Base-by-base conservation (phyloP, 2,113 vertebrate species). In the Vidua chalybeata region DNA sequence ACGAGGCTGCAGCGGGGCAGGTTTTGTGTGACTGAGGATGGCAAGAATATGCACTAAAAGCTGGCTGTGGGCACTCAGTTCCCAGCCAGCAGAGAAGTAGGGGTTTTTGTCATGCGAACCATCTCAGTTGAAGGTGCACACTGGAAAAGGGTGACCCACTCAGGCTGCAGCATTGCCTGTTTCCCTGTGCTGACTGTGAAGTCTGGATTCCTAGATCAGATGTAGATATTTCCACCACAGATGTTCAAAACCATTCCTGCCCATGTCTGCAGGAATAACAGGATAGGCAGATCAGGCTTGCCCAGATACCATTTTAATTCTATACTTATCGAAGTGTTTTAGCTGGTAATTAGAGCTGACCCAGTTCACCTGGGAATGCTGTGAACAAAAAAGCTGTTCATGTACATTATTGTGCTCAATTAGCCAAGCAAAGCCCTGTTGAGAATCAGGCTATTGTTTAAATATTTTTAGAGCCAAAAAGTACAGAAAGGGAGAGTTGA, bases 61-160 rank as follows among this genome's bases (percentile, higher is more conserved):
- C 49, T 69, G 63, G 2, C 35, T 2, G 0, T n/a, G 4, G 3
- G 22, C 61, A 6, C 61, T 54, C 1, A 1, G 28, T 3, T 43
- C 15, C 18, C 1, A 12, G 12, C 11, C 54, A 72, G 49, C 13
- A 72, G 37, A 62, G 66, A 27, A 37, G 10, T 0, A 20, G 21
- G 12, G 14, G 13, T 52, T 92, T 35, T 31, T 78, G 30, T 48
- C 21, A 7, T 18, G 7, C 24, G 52, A 18, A 45, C 22, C 30
- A 26, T 11, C 41, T 37, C 41, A 51, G 26, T 39, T 80, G 45
- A 13, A 63, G 63, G 10, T n/a, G 30, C 43, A 19, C 11, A 2
- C 6, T 76, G n/a, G 20, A 33, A 43, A 43, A 54, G 14, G 3
- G 28, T 1, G 2, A 0, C 6, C 5, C 7, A 4, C 17, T 35